Base-by-base conservation (phyloP, 2,888 invertebrate genomes). In the Cataglyphis rosenhaueri region DNA sequence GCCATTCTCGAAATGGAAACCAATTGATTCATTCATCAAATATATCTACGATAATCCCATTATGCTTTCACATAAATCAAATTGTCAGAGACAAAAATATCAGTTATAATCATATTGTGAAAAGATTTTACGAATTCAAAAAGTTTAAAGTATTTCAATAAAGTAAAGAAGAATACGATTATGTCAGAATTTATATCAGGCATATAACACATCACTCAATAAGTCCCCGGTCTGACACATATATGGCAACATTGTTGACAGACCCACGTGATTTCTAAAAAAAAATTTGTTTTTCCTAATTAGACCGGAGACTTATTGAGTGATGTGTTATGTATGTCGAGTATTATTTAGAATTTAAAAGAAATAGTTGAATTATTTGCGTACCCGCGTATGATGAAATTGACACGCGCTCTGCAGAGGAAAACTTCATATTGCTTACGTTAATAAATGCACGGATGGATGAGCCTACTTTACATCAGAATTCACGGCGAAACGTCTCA, bases 21-120 rank as follows among this genome's bases (percentile, higher is more conserved):
- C 78, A 70, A 79, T 79, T 70, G 59, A 70, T 78, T 78, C 41
- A 70, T 78, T 78, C 41, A 44, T 21, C 57, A n/a, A 32, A 70
- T 70, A 59, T 21, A 35, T 35, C 6, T 57, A 66, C 35, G 48
- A 64, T 48, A 48, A 57, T 44, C 78, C 70, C 68, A 78, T 78
- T 32, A 2, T 41, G 29, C 52, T 38, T n/a, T 38, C 29, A 18
- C 9, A 48, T 64, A 48, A 75, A 76, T 15, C 9, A 15, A 55
- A 21, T 38, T 12, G 52, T 52, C n/a, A 6, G 9, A 18, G 25
- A 9, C 55, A 55, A 65, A 25, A 52, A 18, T 48, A 55, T 38
- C 32, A n/a, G 9, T 2, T 1, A 5, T 29, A 52, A 75, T 52
- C 35, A 38, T 66, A n/a, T 76, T 32, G 29, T 29, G 32, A 12